phyloP scores from a whole-genome alignment of 2,797 vertebrate genomes.

The Dendrocincla tyrannina region DNA sequence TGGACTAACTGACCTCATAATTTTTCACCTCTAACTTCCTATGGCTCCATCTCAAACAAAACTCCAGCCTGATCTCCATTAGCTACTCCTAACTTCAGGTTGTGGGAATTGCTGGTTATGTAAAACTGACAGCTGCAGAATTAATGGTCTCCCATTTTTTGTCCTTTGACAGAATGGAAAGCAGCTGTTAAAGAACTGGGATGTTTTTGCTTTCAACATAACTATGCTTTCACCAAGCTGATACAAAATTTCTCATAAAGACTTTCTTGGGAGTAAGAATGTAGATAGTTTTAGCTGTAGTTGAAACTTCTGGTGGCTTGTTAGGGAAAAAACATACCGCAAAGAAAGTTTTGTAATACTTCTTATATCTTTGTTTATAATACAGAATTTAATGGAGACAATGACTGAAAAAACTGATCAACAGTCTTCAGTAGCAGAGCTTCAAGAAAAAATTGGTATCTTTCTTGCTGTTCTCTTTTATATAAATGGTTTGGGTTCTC shows the following conservation, averaged over 20 bases:
- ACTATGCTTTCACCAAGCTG: not conserved
- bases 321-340: not conserved
- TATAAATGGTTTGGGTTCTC: not conserved
- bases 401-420: slow-evolving; percentile 74
- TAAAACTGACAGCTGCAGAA: not conserved
- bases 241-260: not conserved
- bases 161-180: not conserved
- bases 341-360: slow-evolving; percentile 24
- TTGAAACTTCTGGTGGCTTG: not conserved
- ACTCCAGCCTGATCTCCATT: not conserved
- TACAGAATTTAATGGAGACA: slow-evolving; percentile 78
- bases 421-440: slow-evolving; percentile 69
- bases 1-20: not conserved
- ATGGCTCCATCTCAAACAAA: not conserved
- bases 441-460: slow-evolving; percentile 87
- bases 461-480: not conserved
- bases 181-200: not conserved
- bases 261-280: not conserved
- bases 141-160: not conserved
- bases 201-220: not conserved
- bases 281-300: not conserved
- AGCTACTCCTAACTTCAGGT: not conserved
- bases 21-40: slow-evolving; percentile 3
- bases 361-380: slow-evolving; percentile 49
- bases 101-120: not conserved